Conservation (phyloP, 2,113 vertebrate species). For the Meles meles region DNA sequence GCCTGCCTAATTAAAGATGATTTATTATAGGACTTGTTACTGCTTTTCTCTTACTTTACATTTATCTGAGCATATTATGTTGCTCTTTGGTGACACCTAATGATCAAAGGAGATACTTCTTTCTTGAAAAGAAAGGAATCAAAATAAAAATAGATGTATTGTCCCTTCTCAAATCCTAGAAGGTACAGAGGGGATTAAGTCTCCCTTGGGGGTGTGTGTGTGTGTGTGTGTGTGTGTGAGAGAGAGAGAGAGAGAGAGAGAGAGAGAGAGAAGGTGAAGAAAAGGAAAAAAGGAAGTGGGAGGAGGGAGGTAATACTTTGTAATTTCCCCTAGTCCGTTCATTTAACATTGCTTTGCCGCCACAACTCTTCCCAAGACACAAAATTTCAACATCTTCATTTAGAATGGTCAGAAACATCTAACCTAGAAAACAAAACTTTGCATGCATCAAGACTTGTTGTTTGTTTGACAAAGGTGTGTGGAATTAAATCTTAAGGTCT, state of each 20-base stretch:
- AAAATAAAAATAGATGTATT: background rate
- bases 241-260: background rate
- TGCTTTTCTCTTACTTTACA: background rate
- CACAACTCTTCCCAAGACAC: background rate
- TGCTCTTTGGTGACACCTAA: constrained; percentile 6
- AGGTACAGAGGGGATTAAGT: background rate
- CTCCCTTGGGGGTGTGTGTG: background rate
- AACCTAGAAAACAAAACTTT: background rate
- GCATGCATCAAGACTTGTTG: background rate
- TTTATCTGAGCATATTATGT: background rate
- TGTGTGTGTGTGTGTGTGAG: background rate
- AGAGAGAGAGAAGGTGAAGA: background rate
- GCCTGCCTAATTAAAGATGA: background rate
- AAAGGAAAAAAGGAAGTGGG: background rate
- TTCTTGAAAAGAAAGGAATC: background rate
- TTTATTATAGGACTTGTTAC: background rate
- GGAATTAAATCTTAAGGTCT: background rate
- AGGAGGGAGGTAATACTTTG: background rate
- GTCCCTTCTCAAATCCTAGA: background rate
- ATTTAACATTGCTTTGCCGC: background rate
- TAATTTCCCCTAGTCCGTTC: background rate
- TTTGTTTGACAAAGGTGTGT: background rate
- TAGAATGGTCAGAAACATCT: background rate
- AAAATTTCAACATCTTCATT: background rate
- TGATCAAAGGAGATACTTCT: background rate